Percentiles rank a stretch among this genome's conserved stretches.
Evolutionary conservation across 2,113 vertebrate species (phyloP).

Genomic region (Ia io): DNA sequence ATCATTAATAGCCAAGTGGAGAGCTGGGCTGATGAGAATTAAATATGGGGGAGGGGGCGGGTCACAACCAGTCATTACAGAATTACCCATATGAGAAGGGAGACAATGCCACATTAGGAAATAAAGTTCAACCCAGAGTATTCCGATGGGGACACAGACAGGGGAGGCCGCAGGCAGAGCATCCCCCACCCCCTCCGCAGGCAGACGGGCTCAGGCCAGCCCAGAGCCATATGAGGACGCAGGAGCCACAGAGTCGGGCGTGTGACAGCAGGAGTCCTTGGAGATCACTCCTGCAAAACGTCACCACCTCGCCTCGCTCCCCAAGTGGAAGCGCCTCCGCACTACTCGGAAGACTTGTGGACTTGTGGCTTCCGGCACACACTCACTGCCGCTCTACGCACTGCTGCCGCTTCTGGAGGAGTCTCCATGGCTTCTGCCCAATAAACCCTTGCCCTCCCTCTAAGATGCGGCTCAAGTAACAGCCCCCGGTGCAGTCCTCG

Average conservation of each 20-base stretch:
- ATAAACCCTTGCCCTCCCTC: not conserved
- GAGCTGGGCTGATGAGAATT: slow-evolving; percentile 91
- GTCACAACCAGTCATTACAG: slow-evolving; percentile 75
- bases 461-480: not conserved
- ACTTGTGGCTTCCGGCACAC: not conserved
- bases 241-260: not conserved
- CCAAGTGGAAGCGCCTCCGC: not conserved
- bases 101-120: not conserved
- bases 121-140: not conserved
- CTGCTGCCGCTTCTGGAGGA: not conserved
- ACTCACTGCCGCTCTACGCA: not conserved
- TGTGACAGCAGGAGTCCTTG: slow-evolving; percentile 21
- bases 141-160: not conserved
- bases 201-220: slow-evolving; percentile 57
- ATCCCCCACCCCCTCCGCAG: not conserved
- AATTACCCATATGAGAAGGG: slow-evolving; percentile 62
- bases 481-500: not conserved
- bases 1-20: slow-evolving; percentile 92
- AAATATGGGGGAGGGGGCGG: slow-evolving; percentile 81
- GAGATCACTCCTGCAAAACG: slow-evolving; percentile 21
- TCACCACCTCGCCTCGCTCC: slow-evolving; percentile 54
- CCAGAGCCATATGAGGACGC: slow-evolving; percentile 40
- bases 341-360: not conserved
- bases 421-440: not conserved
- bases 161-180: not conserved